These are phyloP conservation scores for Mycetomoellerius zeteki DNA, from an alignment of 1,140 invertebrate species.

Conservation along the genomic window DNA sequence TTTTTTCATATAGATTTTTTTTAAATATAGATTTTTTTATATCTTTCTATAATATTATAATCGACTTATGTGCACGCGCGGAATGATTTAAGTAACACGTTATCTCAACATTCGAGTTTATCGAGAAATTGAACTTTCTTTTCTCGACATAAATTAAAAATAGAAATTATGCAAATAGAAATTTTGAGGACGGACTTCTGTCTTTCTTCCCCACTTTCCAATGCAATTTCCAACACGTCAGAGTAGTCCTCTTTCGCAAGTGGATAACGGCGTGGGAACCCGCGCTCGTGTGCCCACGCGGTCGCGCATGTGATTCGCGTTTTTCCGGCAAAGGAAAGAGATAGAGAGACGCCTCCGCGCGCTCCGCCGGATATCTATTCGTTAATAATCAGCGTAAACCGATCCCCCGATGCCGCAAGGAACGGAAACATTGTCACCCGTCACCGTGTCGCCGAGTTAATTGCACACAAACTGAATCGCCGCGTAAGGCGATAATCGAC, in stretches of 20 bases:
- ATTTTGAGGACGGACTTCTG: not conserved
- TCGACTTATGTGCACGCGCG: not conserved
- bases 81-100: not conserved
- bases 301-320: not conserved
- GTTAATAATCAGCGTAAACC: slow-evolving; percentile 53
- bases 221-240: slow-evolving; percentile 44
- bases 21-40: not conserved
- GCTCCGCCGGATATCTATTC: slow-evolving; percentile 39
- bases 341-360: slow-evolving; percentile 3
- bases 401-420: slow-evolving; percentile 14
- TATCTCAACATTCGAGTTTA: not conserved
- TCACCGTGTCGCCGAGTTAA: slow-evolving; percentile 36
- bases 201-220: slow-evolving; percentile 21
- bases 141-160: not conserved
- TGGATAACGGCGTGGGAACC: slow-evolving; percentile 66
- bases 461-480: not conserved
- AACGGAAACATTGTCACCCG: slow-evolving; percentile 16
- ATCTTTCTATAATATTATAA: not conserved
- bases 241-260: slow-evolving; percentile 69
- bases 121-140: not conserved
- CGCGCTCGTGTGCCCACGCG: slow-evolving; percentile 46
- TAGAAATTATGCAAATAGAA: not conserved
- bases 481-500: slow-evolving; percentile 24
- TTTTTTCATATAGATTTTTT: not conserved
- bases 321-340: not conserved